These are phyloP conservation scores for Triplophysa dalaica DNA, from an alignment of 2,113 vertebrate species.

Conservation along the genomic window DNA sequence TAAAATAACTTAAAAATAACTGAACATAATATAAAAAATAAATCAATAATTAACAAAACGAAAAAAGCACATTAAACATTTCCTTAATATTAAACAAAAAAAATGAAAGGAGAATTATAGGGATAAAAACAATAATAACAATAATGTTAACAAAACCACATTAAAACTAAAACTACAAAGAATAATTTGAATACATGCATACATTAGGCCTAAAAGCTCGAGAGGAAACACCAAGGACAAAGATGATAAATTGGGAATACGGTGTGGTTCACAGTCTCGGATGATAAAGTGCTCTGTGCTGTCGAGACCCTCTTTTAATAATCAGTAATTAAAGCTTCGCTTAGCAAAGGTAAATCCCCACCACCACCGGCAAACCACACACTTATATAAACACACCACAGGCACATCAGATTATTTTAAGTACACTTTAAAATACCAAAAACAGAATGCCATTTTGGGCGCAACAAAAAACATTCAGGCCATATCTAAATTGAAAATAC, in stretches of 20 bases:
- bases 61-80: no score
- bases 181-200: no score
- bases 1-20: no score
- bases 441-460: not conserved
- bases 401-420: not conserved
- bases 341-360: conserved; percentile 30
- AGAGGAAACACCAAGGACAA: not conserved
- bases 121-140: no score
- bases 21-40: no score
- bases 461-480: conserved; percentile 14
- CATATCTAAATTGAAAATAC: conserved; percentile 41
- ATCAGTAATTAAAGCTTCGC: conserved; percentile 28
- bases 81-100: no score
- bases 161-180: no score
- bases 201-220: no score
- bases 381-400: not conserved
- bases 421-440: not conserved
- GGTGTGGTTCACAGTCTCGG: conserved; percentile 26
- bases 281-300: conserved; percentile 32
- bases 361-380: conserved; percentile 1
- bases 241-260: conserved; percentile 9
- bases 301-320: conserved; percentile 35
- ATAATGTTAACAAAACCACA: no score
- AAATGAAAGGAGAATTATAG: no score
- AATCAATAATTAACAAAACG: no score